Evolutionary conservation across 2,113 vertebrate species (phyloP).

Genomic region (Oncorhynchus tshawytscha): DNA sequence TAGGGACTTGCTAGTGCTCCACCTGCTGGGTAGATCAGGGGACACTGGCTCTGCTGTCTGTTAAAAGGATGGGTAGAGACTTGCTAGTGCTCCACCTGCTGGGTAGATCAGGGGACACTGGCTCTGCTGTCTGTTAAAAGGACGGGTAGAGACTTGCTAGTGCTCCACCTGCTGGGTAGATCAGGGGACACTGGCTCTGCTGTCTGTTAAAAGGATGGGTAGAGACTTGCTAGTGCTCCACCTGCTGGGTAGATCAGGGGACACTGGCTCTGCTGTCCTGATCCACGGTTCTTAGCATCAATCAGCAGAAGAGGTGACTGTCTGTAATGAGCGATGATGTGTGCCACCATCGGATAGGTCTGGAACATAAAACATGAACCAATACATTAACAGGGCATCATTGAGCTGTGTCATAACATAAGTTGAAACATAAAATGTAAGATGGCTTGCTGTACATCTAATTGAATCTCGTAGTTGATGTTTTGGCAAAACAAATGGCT

Average conservation of each 20-base stretch:
- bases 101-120: slow-evolving; percentile 83
- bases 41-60: slow-evolving; percentile 84
- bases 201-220: slow-evolving; percentile 36
- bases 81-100: slow-evolving; percentile 72
- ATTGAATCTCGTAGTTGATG: too few species aligned
- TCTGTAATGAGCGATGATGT: slow-evolving; percentile 86
- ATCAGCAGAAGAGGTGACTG: slow-evolving; percentile 89
- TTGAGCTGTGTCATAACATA: background rate
- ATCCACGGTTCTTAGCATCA: slow-evolving; percentile 86
- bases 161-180: slow-evolving; percentile 73
- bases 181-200: slow-evolving; percentile 87
- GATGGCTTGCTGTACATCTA: too few species aligned
- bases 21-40: slow-evolving; percentile 77
- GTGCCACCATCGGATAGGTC: slow-evolving; percentile 81
- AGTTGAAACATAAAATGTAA: background rate
- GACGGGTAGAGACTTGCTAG: slow-evolving; percentile 59
- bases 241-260: slow-evolving; percentile 78
- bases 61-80: slow-evolving; percentile 26
- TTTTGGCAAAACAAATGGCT: background rate
- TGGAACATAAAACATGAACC: slow-evolving; percentile 25
- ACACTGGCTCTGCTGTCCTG: slow-evolving; percentile 85
- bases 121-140: background rate
- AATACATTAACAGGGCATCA: slow-evolving; percentile 28
- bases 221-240: slow-evolving; percentile 63
- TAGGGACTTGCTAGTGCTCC: slow-evolving; percentile 65